A percentile compares a stretch with the other conserved stretches of the same genome.
Evolutionary conservation across 2,113 vertebrate species (phyloP).

Genomic region (Zonotrichia leucophrys): DNA sequence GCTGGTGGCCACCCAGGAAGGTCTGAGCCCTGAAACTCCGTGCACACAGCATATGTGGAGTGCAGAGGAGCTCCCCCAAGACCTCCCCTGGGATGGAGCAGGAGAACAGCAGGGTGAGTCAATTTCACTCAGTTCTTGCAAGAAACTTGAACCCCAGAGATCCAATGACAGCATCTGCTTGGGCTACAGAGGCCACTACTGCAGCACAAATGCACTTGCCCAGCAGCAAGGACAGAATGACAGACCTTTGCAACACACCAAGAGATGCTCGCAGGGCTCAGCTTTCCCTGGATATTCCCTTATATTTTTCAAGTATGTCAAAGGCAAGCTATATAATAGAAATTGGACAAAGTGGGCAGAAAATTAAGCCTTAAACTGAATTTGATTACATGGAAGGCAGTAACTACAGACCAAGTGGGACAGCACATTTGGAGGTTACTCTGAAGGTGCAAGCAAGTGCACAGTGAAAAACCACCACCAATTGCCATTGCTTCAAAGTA

Average conservation of each 20-base stretch:
- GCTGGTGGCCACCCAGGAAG: accelerated
- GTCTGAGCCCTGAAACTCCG: not conserved
- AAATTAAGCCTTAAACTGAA: not conserved
- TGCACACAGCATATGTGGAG: not conserved
- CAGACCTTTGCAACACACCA: not conserved
- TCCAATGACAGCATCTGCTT: not conserved
- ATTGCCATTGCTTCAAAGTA: not conserved
- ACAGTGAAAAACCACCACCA: not conserved
- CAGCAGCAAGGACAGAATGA: not conserved
- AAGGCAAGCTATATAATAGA: not conserved
- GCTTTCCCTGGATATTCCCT: not conserved
- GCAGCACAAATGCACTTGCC: not conserved
- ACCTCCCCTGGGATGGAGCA: not conserved
- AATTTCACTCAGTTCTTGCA: not conserved
- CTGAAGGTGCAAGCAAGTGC: not conserved
- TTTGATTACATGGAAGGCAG: not conserved
- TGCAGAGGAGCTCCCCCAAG: not conserved
- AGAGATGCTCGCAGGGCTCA: not conserved
- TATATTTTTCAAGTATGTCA: not conserved
- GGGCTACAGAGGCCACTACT: not conserved
- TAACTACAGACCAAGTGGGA: not conserved
- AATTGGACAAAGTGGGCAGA: not conserved
- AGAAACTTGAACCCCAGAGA: not conserved
- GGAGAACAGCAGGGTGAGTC: not conserved
- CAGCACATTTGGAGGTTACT: not conserved